A percentile compares a stretch with the other conserved stretches of the same genome.
phyloP scores from a whole-genome alignment of 2,888 invertebrate species.

The Drosophila formosana region DNA sequence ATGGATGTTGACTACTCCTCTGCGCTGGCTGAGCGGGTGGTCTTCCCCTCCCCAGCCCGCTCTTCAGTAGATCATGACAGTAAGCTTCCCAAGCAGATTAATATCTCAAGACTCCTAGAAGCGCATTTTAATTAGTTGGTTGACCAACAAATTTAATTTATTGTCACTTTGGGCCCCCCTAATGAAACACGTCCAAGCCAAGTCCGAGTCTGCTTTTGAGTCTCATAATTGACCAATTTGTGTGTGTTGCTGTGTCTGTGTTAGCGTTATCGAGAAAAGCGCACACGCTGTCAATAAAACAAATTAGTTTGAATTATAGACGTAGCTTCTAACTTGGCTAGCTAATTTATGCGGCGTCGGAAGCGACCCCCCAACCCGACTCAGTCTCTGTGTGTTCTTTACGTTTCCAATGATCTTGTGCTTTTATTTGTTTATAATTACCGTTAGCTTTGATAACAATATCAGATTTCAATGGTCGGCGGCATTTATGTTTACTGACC shows the following conservation, averaged over 20 bases:
- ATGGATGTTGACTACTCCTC: conserved; percentile 33
- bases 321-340: conserved; percentile 67
- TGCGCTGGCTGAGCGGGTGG: conserved; percentile 63
- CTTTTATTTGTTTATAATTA: conserved; percentile 82
- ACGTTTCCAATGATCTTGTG: conserved; percentile 53
- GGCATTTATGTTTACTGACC: conserved; percentile 80
- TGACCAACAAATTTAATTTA: conserved; percentile 80
- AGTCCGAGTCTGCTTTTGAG: neutral
- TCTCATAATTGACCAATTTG: conserved; percentile 79
- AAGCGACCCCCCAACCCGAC: conserved; percentile 42
- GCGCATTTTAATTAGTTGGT: conserved; percentile 81
- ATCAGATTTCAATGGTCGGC: conserved; percentile 79
- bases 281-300: conserved; percentile 82
- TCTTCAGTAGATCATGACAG: conserved; percentile 38
- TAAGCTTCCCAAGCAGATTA: conserved; percentile 81
- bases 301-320: conserved; percentile 82
- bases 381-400: conserved; percentile 46
- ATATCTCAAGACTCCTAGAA: conserved; percentile 72
- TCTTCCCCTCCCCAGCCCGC: conserved; percentile 23
- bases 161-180: conserved; percentile 78
- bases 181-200: conserved; percentile 75
- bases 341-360: conserved; percentile 78
- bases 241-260: conserved; percentile 40
- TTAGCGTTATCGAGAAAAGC: conserved; percentile 52
- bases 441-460: conserved; percentile 81